Evolutionary conservation across 2,797 vertebrate genomes (phyloP).

Genomic region (Triplophysa bombifrons): DNA sequence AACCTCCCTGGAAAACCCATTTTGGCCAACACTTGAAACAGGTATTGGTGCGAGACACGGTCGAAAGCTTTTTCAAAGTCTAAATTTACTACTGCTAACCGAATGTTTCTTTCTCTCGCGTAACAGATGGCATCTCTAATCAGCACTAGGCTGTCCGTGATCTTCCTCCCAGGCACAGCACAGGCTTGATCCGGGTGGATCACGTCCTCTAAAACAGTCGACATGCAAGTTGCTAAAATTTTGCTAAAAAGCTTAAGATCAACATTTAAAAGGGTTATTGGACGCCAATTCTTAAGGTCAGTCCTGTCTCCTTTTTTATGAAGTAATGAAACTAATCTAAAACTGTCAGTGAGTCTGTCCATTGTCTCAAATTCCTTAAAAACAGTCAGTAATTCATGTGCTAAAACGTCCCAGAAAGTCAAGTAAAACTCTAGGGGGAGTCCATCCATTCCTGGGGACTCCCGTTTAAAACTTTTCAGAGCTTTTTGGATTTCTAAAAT

Average conservation of each 20-base stretch:
- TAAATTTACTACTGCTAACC: not conserved
- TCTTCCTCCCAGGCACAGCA: too few relatives aligned
- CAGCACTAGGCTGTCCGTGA: too few relatives aligned
- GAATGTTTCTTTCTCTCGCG: not conserved
- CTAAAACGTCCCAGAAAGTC: not conserved
- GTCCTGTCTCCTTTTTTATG: not conserved
- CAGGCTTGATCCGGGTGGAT: too few relatives aligned
- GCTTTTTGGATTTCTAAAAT: not conserved
- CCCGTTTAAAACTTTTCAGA: not conserved
- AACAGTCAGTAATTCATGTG: not conserved
- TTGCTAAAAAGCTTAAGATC: not conserved
- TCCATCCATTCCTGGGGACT: not conserved
- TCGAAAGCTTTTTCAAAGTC: conserved; percentile 15
- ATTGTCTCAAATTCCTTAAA: not conserved
- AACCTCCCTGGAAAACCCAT: conserved; percentile 28
- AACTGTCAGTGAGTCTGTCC: not conserved
- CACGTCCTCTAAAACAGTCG: too few relatives aligned
- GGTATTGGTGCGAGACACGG: conserved; percentile 12
- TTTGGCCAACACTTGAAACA: conserved; percentile 30
- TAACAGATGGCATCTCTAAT: not conserved
- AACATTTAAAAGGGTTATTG: too few relatives aligned
- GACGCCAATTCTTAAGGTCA: not conserved
- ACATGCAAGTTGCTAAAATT: not conserved
- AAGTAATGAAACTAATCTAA: not conserved
- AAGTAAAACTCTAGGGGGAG: not conserved